These are phyloP conservation scores for Lutraria lutraria DNA, from an alignment of 2,888 invertebrate species.

Conservation along the genomic window DNA sequence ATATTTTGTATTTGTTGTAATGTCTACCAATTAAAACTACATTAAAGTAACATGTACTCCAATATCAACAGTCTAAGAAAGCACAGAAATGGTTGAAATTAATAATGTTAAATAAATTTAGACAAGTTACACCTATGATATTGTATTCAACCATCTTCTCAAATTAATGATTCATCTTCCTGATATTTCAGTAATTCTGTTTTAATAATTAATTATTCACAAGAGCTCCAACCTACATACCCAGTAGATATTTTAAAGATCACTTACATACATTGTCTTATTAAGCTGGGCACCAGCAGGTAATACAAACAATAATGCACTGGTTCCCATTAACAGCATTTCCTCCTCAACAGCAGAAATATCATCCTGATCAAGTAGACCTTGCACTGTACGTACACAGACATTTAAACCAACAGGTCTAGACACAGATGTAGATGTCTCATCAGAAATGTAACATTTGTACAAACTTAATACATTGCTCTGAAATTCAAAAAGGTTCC, in stretches of 20 bases:
- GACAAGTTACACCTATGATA: too few relatives aligned
- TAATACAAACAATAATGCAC: constrained; percentile 79
- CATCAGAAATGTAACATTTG: constrained; percentile 55
- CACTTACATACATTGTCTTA: constrained; percentile 63
- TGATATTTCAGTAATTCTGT: too few relatives aligned
- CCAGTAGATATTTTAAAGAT: not conserved
- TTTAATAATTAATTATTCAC: too few relatives aligned
- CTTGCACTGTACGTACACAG: constrained; percentile 75
- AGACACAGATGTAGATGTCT: not conserved
- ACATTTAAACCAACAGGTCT: constrained; percentile 68
- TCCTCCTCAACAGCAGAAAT: constrained; percentile 65
- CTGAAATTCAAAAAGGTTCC: constrained; percentile 60
- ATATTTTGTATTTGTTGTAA: too few relatives aligned
- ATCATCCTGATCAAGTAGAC: constrained; percentile 68
- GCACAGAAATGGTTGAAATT: too few relatives aligned
- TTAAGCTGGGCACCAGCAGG: constrained; percentile 63
- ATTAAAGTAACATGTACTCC: too few relatives aligned
- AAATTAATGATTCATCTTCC: too few relatives aligned
- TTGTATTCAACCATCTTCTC: too few relatives aligned
- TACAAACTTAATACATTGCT: constrained; percentile 78
- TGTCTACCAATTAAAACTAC: too few relatives aligned
- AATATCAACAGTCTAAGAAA: too few relatives aligned
- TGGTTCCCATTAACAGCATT: constrained; percentile 74
- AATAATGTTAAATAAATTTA: too few relatives aligned
- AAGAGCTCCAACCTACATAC: too few relatives aligned